Conservation (phyloP, 2,888 invertebrate genomes). For the Tipula helvola region DNA sequence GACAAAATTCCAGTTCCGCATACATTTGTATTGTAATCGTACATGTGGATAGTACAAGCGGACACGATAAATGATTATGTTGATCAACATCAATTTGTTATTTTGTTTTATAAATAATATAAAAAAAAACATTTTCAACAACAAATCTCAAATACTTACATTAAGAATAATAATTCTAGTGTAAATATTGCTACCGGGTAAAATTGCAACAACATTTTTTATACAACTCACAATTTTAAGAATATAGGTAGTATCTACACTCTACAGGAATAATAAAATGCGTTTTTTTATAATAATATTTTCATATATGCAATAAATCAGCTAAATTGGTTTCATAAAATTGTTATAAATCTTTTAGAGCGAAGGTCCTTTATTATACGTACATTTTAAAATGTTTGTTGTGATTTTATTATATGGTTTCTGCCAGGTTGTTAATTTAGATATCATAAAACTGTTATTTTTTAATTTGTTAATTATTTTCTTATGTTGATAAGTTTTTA, state of each 20-base stretch:
- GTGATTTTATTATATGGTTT: not conserved
- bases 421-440: not conserved
- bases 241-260: no score
- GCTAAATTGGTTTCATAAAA: not conserved
- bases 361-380: not conserved
- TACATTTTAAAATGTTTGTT: not conserved
- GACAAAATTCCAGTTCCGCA: no score
- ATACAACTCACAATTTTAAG: not conserved
- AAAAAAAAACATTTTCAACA: no score
- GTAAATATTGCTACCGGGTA: conserved; percentile 4
- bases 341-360: not conserved
- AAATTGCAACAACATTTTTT: not conserved
- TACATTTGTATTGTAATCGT: no score
- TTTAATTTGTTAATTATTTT: not conserved
- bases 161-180: not conserved
- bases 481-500: not conserved
- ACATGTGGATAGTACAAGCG: no score
- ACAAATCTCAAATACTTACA: no score
- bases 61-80: not conserved
- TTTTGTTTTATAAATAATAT: no score
- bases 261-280: no score
- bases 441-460: not conserved
- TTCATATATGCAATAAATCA: not conserved
- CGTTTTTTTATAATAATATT: not conserved
- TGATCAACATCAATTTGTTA: no score